These are phyloP conservation scores for Drosophila leonis DNA, from an alignment of 2,888 invertebrate genomes.

Conservation along the genomic window DNA sequence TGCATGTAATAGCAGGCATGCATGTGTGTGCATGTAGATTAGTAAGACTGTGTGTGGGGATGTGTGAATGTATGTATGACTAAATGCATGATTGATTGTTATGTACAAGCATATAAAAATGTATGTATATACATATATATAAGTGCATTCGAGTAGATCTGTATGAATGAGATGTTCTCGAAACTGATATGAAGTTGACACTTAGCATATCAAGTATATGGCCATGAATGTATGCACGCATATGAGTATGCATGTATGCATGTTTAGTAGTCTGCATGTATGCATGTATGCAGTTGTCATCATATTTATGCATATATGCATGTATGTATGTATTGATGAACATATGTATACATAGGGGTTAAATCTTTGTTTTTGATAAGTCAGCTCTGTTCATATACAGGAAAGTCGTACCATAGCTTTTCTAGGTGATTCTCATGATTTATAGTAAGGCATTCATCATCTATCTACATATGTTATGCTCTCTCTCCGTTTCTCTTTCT, in stretches of 20 bases:
- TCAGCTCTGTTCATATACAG: too few species aligned
- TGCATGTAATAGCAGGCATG: constrained; percentile 1
- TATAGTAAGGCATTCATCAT: background rate
- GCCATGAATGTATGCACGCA: background rate
- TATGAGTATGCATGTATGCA: background rate
- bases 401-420: background rate
- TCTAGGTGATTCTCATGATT: background rate
- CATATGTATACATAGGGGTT: background rate
- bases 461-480: background rate
- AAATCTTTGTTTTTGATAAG: background rate
- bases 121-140: background rate
- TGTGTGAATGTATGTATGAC: background rate
- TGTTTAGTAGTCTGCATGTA: too few species aligned
- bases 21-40: background rate
- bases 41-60: background rate
- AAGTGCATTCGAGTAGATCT: background rate
- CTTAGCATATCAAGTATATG: background rate
- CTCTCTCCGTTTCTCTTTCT: background rate
- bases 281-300: background rate
- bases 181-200: background rate
- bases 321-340: background rate
- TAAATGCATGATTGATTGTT: background rate
- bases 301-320: background rate
- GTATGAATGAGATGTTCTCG: background rate
- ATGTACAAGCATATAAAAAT: background rate